These are phyloP conservation scores for Corythornis madagascariensis DNA, from an alignment of 2,113 vertebrate genomes.

Conservation along the genomic window DNA sequence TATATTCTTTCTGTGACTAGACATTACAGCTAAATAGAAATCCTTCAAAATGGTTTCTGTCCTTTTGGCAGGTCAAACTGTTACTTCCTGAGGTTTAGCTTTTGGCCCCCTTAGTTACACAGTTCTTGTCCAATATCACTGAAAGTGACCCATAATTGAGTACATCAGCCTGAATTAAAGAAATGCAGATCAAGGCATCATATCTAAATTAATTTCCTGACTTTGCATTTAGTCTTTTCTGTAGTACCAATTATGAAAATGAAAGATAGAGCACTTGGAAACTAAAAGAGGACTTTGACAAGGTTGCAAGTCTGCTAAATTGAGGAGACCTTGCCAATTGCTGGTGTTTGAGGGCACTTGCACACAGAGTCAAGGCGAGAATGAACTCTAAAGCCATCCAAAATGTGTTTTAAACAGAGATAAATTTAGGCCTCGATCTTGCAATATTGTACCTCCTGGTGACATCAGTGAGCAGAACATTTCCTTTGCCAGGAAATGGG, in stretches of 20 bases:
- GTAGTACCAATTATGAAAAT: constrained; percentile 24
- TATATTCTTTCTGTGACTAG: not conserved
- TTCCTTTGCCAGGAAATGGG: not conserved
- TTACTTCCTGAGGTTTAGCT: not conserved
- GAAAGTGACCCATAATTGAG: constrained; percentile 15
- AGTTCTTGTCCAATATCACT: not conserved
- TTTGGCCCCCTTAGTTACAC: not conserved
- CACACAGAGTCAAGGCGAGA: not conserved
- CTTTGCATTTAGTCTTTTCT: constrained; percentile 8
- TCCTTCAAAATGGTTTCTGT: not conserved
- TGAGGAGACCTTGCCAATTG: not conserved
- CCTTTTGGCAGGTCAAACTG: not conserved
- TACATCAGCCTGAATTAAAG: constrained; percentile 7
- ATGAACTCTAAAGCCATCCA: not conserved
- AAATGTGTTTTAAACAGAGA: not conserved
- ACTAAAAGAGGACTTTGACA: constrained; percentile 2
- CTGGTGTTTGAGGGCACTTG: not conserved
- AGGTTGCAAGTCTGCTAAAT: constrained; percentile 5
- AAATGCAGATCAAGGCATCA: constrained; percentile 26
- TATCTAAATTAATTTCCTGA: constrained; percentile 46
- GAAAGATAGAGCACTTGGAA: not conserved
- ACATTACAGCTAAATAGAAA: not conserved
- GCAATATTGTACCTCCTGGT: not conserved
- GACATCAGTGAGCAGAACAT: not conserved
- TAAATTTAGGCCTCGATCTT: not conserved